A percentile compares a stretch with the other conserved stretches of the same genome.
Evolutionary conservation across 2,888 invertebrate genomes (phyloP).

Genomic region (Sinelater perroti): DNA sequence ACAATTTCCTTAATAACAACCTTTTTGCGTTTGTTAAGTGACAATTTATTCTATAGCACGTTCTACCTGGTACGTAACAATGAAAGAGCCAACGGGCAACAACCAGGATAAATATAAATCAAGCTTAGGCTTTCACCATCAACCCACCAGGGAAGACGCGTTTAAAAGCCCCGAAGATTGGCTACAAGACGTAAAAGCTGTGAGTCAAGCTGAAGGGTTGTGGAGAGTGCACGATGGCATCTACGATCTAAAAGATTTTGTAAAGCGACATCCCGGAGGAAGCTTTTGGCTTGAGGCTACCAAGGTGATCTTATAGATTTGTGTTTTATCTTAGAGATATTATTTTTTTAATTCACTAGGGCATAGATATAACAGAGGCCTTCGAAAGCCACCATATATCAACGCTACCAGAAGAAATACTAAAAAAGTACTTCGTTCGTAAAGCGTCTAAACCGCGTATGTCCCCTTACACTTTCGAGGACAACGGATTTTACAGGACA

Average conservation of each 20-base stretch:
- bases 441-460: conserved; percentile 71
- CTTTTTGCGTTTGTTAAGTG: too few relatives aligned
- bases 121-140: too few relatives aligned
- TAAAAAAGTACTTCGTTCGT: conserved; percentile 72
- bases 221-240: conserved; percentile 80
- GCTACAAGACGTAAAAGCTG: conserved; percentile 70
- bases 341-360: background rate
- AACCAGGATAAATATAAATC: too few relatives aligned
- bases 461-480: conserved; percentile 76
- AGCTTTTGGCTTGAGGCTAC: conserved; percentile 75
- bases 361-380: conserved; percentile 74
- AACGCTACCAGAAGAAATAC: conserved; percentile 63
- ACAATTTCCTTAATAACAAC: too few relatives aligned
- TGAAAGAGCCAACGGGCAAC: too few relatives aligned
- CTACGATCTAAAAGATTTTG: conserved; percentile 85
- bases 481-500: conserved; percentile 77
- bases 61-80: too few relatives aligned
- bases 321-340: background rate
- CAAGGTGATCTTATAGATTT: too few relatives aligned
- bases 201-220: conserved; percentile 77
- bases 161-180: conserved; percentile 56
- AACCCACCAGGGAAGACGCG: background rate
- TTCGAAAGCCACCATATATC: conserved; percentile 79
- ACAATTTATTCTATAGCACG: too few relatives aligned
- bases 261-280: conserved; percentile 86